These are phyloP conservation scores for Empis livida DNA, from an alignment of 2,888 invertebrate species.

Conservation along the genomic window DNA sequence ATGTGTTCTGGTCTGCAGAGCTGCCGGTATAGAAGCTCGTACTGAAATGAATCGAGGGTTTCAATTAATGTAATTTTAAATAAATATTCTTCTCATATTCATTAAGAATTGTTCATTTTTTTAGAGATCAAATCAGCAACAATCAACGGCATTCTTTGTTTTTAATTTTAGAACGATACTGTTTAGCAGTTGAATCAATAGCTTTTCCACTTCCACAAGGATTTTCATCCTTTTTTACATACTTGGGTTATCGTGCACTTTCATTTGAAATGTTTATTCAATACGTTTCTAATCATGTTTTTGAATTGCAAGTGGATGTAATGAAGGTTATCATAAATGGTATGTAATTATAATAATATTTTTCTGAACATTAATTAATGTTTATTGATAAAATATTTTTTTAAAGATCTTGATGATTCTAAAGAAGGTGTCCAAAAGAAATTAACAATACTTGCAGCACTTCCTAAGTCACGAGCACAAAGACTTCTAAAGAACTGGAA, in stretches of 20 bases:
- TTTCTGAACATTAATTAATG: neutral
- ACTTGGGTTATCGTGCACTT: conserved; percentile 67
- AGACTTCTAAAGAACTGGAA: conserved; percentile 66
- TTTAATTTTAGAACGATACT: conserved; percentile 67
- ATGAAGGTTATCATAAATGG: conserved; percentile 72
- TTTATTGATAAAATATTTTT: neutral
- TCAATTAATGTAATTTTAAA: conserved; percentile 50
- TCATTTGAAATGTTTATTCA: conserved; percentile 68
- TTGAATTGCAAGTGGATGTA: conserved; percentile 77
- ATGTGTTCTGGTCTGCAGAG: conserved; percentile 59
- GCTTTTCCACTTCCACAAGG: conserved; percentile 78
- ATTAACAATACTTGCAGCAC: conserved; percentile 55
- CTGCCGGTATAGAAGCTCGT: conserved; percentile 52
- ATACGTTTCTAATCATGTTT: conserved; percentile 70
- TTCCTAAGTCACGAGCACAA: conserved; percentile 66
- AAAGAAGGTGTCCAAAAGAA: conserved; percentile 51
- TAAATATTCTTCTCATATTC: too few relatives aligned
- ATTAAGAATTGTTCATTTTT: conserved; percentile 13
- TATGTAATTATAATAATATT: conserved; percentile 21
- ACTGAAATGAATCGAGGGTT: conserved; percentile 64
- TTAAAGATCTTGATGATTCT: conserved; percentile 38
- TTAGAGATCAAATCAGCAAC: conserved; percentile 60
- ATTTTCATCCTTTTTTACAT: conserved; percentile 79
- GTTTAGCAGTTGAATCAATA: conserved; percentile 61
- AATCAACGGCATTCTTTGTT: conserved; percentile 60